Conservation (phyloP, 2,888 invertebrate genomes). For the Caenorhabditis sinica region DNA sequence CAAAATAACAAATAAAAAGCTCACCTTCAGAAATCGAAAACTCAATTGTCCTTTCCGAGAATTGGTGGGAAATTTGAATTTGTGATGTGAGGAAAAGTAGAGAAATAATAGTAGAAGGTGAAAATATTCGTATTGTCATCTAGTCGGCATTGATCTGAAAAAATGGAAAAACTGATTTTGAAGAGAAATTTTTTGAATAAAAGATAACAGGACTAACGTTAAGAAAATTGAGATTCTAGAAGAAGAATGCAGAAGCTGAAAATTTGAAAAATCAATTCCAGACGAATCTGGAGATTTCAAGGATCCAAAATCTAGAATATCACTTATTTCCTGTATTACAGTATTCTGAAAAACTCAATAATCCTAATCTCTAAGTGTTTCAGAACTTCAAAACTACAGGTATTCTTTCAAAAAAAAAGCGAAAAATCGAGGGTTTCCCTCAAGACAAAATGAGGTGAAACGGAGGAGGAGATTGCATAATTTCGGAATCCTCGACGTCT, state of each 20-base stretch:
- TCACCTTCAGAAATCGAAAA: conserved; percentile 59
- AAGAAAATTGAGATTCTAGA: not conserved
- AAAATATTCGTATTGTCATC: conserved; percentile 50
- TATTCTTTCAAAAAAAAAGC: not conserved
- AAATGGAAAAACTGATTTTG: not conserved
- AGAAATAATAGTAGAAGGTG: not conserved
- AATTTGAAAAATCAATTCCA: no score
- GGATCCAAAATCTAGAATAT: no score
- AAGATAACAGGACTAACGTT: not conserved
- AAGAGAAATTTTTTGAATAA: not conserved
- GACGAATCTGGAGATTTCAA: no score
- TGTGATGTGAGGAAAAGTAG: not conserved
- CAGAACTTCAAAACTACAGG: not conserved
- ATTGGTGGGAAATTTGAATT: conserved; percentile 17
- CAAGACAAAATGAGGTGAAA: conserved; percentile 54
- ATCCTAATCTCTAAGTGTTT: no score
- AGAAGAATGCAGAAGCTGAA: no score
- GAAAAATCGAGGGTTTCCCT: not conserved
- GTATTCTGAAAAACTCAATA: no score
- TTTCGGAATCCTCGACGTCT: conserved; percentile 32
- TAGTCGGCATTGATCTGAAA: conserved; percentile 54
- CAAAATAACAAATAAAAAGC: not conserved
- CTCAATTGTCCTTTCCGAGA: conserved; percentile 52
- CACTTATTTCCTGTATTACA: no score
- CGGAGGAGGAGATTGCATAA: conserved; percentile 56